Conservation (phyloP, 2,113 vertebrate genomes). For the Rhadina sibilatrix region DNA sequence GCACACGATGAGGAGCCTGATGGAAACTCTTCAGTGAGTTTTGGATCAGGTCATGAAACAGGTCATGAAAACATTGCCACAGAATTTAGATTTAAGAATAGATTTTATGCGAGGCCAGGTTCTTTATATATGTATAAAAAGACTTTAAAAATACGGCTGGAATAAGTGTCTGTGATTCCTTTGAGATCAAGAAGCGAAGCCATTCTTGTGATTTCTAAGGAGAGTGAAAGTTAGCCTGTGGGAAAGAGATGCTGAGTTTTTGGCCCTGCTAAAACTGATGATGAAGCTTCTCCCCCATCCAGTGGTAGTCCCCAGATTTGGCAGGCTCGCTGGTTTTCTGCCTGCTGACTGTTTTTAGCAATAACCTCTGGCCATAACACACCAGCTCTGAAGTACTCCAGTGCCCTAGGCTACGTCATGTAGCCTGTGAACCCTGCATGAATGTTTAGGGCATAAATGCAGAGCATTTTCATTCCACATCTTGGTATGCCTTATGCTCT, state of each 20-base stretch:
- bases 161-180: not conserved
- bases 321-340: not conserved
- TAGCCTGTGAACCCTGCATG: not conserved
- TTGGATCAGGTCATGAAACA: not conserved
- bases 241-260: not conserved
- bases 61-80: too few relatives aligned
- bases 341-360: not conserved
- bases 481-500: not conserved
- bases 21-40: not conserved
- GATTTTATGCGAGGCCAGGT: not conserved
- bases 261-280: not conserved
- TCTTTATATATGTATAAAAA: not conserved
- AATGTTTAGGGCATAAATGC: not conserved
- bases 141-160: not conserved
- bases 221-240: not conserved
- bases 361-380: not conserved
- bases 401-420: not conserved
- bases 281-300: not conserved
- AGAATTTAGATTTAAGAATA: not conserved
- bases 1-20: not conserved
- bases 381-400: not conserved
- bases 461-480: not conserved
- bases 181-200: not conserved
- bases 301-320: not conserved
- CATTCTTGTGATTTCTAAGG: not conserved